Evolutionary conservation across 2,797 vertebrate species (phyloP), one percentile per base, ranked within the genome.

Genomic region (Phoebastria nigripes): DNA sequence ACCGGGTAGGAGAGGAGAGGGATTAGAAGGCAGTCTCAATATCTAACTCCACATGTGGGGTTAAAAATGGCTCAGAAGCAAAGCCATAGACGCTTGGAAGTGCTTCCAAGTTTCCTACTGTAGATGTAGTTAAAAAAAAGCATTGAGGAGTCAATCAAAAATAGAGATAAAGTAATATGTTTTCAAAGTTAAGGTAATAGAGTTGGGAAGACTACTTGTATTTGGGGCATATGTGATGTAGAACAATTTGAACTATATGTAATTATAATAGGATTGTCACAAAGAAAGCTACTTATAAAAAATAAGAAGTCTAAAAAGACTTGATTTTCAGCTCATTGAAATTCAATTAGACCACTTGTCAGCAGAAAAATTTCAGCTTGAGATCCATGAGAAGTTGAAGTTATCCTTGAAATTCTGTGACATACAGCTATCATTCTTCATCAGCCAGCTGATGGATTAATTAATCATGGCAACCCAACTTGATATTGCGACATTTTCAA

Each of bases 331-430:
- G n/a, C 79, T 96, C 69, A 94, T 89, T 96, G 84, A 93, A 96
- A 95, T 96, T 96, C 90, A 94, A 82, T 96, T 90, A 96, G 35
- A 37, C 61, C 35, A 70, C 89, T 95, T 96, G 51, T 94, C 69
- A 86, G 92, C 84, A 80, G 85, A 96, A 90, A 94, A 97, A 92
- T 16, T 84, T 89, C 59, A 87, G 12, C 85, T 90, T 81, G 77
- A 96, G 61, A 89, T 94, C 56, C 67, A 85, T 52, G 16, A 96
- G 94, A 97, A 96, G 49, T 66, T 92, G 80, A 95, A 97, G 82
- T 89, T 97, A 74, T 92, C 82, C 93, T 97, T 97, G 95, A 97
- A 96, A 96, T 96, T 95, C 89, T 80, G 47, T 94, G 76, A 69
- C 79, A 67, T 52, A 37, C 65, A 95, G 29, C 49, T 95, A 82